Evolutionary conservation across 2,888 invertebrate genomes (phyloP).

Genomic region (Lithophane socia): DNA sequence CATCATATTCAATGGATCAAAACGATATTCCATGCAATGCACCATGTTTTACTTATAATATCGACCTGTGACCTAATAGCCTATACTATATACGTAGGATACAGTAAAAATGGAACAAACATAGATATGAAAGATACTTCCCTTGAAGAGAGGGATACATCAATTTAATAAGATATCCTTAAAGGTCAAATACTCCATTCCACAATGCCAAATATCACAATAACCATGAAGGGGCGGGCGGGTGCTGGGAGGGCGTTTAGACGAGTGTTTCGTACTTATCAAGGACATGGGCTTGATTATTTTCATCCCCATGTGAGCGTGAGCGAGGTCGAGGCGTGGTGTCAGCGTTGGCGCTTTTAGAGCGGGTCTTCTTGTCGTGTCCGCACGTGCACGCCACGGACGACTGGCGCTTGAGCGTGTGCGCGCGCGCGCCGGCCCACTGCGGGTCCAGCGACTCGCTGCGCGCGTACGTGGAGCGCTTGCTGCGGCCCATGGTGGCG

Average conservation of each 20-base stretch:
- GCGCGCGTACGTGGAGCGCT: constrained; percentile 80
- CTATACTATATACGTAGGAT: constrained; percentile 58
- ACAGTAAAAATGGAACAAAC: constrained; percentile 59
- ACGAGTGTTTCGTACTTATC: constrained; percentile 89
- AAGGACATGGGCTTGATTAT: constrained; percentile 82
- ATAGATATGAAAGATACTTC: constrained; percentile 57
- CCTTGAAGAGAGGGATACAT: constrained; percentile 39
- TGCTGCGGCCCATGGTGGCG: constrained; percentile 78
- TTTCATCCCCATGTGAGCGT: constrained; percentile 85
- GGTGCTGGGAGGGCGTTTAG: constrained; percentile 67
- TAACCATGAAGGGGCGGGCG: constrained; percentile 48
- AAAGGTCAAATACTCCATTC: constrained; percentile 52
- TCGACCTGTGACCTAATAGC: constrained; percentile 58
- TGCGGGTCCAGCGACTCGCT: constrained; percentile 87
- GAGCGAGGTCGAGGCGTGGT: constrained; percentile 76
- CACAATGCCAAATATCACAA: constrained; percentile 71
- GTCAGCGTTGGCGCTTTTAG: constrained; percentile 77
- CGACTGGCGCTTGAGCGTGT: constrained; percentile 85
- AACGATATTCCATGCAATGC: constrained; percentile 72
- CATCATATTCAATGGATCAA: constrained; percentile 68
- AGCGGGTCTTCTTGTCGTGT: constrained; percentile 85
- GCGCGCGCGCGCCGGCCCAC: constrained; percentile 81
- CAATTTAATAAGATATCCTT: constrained; percentile 50
- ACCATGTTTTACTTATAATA: constrained; percentile 69
- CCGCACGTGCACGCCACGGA: constrained; percentile 88